Evolutionary conservation across 2,888 invertebrate genomes (phyloP).

Genomic region (Zootermopsis nevadensis): DNA sequence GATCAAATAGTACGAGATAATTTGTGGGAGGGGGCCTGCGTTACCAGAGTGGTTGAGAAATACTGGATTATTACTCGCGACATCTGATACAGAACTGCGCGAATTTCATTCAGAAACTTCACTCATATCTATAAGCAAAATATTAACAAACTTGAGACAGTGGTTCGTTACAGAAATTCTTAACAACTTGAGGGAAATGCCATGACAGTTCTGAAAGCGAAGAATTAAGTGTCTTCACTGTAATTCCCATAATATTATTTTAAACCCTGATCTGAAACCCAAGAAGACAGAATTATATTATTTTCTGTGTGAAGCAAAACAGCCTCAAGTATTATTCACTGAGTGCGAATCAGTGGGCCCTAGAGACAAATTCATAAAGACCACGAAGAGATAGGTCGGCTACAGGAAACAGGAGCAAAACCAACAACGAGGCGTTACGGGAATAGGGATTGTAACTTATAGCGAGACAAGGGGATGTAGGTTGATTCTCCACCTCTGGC

Average conservation of each 20-base stretch:
- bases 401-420: constrained; percentile 1
- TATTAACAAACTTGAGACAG: too few species aligned
- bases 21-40: too few species aligned
- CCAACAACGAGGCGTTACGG: background rate
- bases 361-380: constrained; percentile 29
- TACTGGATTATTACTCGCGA: too few species aligned
- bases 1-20: too few species aligned
- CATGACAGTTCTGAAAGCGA: background rate
- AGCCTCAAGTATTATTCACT: constrained; percentile 23
- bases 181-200: too few species aligned
- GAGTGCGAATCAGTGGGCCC: constrained; percentile 26
- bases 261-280: background rate
- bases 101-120: too few species aligned
- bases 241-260: background rate
- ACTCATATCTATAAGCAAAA: too few species aligned
- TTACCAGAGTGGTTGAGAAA: too few species aligned
- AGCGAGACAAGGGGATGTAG: background rate
- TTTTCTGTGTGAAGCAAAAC: background rate
- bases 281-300: background rate
- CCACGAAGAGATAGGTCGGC: constrained; percentile 13
- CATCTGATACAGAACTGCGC: too few species aligned
- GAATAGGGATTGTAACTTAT: background rate
- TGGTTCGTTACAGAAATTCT: too few species aligned
- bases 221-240: too few species aligned
- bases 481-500: constrained; percentile 18